phyloP scores from a whole-genome alignment of 2,797 vertebrate species.

The Tenualosa ilisha region DNA sequence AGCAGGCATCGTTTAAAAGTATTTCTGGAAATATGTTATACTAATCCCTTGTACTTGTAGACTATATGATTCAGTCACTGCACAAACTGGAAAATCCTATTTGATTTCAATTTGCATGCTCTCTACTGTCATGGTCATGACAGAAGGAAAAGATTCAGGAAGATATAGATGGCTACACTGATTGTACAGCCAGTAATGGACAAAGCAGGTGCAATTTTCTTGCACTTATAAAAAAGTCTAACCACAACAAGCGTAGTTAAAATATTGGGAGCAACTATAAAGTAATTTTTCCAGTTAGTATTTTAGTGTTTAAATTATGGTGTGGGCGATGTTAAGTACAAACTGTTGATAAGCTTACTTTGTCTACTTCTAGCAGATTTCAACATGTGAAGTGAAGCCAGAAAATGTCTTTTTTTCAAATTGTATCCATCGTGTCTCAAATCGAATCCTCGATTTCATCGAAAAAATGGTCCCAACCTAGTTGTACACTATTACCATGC shows the following conservation, averaged over 20 bases:
- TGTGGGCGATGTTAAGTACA: too few relatives aligned
- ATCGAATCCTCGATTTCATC: background rate
- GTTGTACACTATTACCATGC: background rate
- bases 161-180: slow-evolving; percentile 42
- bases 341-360: too few relatives aligned
- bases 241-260: background rate
- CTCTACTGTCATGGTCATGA: slow-evolving; percentile 30
- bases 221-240: slow-evolving; percentile 19
- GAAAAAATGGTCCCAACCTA: background rate
- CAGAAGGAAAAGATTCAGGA: slow-evolving; percentile 54
- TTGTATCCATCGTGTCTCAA: too few relatives aligned
- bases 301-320: too few relatives aligned
- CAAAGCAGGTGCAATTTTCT: slow-evolving; percentile 44
- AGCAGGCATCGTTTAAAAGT: too few relatives aligned
- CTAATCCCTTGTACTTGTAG: background rate
- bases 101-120: slow-evolving; percentile 49
- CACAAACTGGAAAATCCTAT: slow-evolving; percentile 43
- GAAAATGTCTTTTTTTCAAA: too few relatives aligned
- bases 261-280: background rate
- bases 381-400: too few relatives aligned
- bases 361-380: too few relatives aligned
- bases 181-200: slow-evolving; percentile 36
- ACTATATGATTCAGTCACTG: background rate
- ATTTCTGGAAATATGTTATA: too few relatives aligned
- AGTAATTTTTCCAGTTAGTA: too few relatives aligned